Base-by-base conservation (phyloP, 2,797 vertebrate genomes). In the Sphenodon punctatus region DNA sequence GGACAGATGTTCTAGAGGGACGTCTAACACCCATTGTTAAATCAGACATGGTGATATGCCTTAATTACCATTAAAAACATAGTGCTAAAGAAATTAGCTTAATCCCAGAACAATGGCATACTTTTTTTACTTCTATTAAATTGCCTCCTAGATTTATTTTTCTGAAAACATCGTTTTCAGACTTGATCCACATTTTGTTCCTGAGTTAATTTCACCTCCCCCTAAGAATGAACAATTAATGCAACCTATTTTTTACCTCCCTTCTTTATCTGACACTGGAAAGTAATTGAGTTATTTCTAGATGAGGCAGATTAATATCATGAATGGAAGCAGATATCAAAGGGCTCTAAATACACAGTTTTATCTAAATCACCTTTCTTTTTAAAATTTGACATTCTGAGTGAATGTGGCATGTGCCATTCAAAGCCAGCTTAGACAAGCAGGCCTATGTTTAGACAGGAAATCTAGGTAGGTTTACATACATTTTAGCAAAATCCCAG, bases 111-210 rank as follows among this genome's bases (percentile, higher is more conserved):
- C 30, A 56, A 11, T 20, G 53, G 10, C 17, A 32, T 20, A 19
- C 56, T 20, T 56, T 27, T 76, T 66, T 63, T 46, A 30, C 88
- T 85, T 85, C 78, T 80, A 80, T 90, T 91, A 89, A 34, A 72
- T 25, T 79, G 70, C 78, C 67, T 61, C 86, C 32, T 67, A 76
- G 66, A 22, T 53, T 73, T 77, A 86, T 91, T 79, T 80, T 72
- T 78, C 87, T 86, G 87, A 86, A 86, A 76, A 72, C 10, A 6
- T 32, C 56, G 27, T 46, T 80, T 61, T 90, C 74, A 41, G 27
- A 64, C 16, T 67, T 75, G 45, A 85, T 89, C 80, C 78, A 12
- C 10, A 7, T 53, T 82, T 75, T 60, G 53, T 36, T 72, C 61
- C 45, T 34, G 45, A 3, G 72, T 61, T 56, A 56, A 56, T 19